phyloP scores from a whole-genome alignment of 2,113 vertebrate species.

The Mastomys natalensis region DNA sequence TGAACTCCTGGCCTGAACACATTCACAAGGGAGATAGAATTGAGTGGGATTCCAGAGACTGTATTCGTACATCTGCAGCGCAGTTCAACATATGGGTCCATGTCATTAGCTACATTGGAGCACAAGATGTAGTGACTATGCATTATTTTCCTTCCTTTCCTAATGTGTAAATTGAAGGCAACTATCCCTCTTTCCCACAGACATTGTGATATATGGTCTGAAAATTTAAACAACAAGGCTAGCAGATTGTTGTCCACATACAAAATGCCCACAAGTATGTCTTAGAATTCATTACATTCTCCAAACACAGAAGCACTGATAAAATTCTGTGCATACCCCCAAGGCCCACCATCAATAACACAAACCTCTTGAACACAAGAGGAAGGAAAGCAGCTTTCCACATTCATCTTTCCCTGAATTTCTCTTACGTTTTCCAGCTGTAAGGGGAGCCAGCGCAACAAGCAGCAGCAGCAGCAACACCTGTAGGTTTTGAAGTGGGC shows the following conservation, averaged over 20 bases:
- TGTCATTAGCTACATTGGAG: not conserved
- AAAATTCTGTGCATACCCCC: no score
- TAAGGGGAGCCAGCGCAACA: not conserved
- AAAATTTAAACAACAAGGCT: not conserved
- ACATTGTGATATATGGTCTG: not conserved
- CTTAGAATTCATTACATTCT: not conserved
- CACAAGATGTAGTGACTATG: not conserved
- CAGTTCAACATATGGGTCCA: accelerated
- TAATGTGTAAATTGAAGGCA: not conserved
- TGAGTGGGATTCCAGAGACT: not conserved
- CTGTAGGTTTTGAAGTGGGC: not conserved
- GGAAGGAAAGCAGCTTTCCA: not conserved
- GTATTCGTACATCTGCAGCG: slow-evolving; percentile 40
- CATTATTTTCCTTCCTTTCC: not conserved
- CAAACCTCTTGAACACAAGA: not conserved
- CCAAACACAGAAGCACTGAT: not conserved
- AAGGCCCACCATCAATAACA: not conserved
- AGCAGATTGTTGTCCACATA: not conserved
- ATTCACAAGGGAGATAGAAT: not conserved
- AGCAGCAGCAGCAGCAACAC: slow-evolving; percentile 30
- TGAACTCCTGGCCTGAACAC: slow-evolving; percentile 52
- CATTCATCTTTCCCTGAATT: not conserved
- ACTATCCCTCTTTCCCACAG: not conserved
- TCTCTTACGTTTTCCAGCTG: slow-evolving; percentile 42
- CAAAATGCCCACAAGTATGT: no score